Evolutionary conservation across 2,797 vertebrate genomes (phyloP).

Genomic region (Sardinella longiceps): DNA sequence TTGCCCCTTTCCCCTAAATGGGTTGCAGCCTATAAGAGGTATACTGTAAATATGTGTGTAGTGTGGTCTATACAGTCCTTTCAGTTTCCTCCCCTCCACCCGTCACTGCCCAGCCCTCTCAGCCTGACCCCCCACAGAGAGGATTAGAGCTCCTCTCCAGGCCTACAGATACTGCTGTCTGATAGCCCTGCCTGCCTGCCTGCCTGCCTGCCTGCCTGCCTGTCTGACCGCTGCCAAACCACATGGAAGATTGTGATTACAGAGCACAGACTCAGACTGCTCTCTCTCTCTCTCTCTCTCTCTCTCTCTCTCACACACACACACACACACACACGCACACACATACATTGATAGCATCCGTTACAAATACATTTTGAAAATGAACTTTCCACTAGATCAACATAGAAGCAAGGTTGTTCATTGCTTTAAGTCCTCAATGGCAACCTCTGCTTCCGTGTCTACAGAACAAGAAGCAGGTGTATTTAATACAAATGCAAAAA

Average conservation of each 20-base stretch:
- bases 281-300: neutral
- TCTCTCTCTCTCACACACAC: neutral
- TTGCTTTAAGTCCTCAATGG: neutral
- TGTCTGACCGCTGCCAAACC: too few species aligned
- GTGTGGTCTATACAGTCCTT: neutral
- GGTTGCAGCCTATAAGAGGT: neutral
- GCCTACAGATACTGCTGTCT: constrained; percentile 12
- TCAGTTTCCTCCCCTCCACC: neutral
- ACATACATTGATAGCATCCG: neutral
- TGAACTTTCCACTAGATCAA: neutral
- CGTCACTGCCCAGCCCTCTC: neutral
- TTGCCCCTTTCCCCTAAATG: too few species aligned
- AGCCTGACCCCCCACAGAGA: neutral
- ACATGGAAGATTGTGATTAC: constrained; percentile 26
- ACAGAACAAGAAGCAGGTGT: too few species aligned
- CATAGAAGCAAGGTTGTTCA: neutral
- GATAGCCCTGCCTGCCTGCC: neutral
- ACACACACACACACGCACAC: neutral
- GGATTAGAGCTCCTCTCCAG: constrained; percentile 31
- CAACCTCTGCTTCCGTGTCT: neutral
- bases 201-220: too few species aligned
- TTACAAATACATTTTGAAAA: neutral
- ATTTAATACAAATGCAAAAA: too few species aligned
- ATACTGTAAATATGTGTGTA: neutral
- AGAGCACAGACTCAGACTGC: neutral